Evolutionary conservation across 2,113 vertebrate genomes (phyloP), one percentile per base, ranked within the genome.

Genomic region (Alosa alosa): DNA sequence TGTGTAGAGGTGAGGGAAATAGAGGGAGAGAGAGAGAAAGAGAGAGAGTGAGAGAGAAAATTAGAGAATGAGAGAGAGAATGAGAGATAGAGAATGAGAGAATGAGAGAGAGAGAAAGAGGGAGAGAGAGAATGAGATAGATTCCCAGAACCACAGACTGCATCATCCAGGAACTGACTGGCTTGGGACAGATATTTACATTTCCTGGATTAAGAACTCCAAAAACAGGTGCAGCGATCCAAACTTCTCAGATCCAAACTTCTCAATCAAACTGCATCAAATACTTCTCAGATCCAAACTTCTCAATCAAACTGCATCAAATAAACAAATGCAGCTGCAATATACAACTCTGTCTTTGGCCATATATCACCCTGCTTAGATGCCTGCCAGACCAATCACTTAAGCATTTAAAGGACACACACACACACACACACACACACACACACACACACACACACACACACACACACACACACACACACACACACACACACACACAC

Each of bases 361-460:
- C 72, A 17, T 36, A 78, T 4, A 39, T 78, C 72, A 78, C 31
- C 72, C 7, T 18, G 17, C 17, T 17, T 36, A 36, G 31, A 75
- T 8, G 10, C 10, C 72, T 17, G 72, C 72, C 72, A 78, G 72
- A 78, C 11, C 72, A 78, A 78, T 78, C 72, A 78, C 72, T 78
- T 78, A 78, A 78, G 25, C 72, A 78, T 13, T 2, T 8, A 11
- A 8, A 31, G 6, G n/a, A 64, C 1, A 4, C 45, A 47, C 8
- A 72, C 64, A 72, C 22, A 31, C 50, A 60, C 15, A 18, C 64
- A 72, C n/a, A n/a, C n/a, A n/a, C n/a, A n/a, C n/a, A n/a, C n/a
- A n/a, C n/a, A n/a, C 64, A 72, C 25, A 72, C 10, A 39, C 10
- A 39, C 36, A 36, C 25, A 72, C 64, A 36, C 64, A 72, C 31